Percentiles rank a stretch among this genome's conserved stretches.
Conservation (phyloP, 2,113 vertebrate species). For the Cygnus buccinator region DNA sequence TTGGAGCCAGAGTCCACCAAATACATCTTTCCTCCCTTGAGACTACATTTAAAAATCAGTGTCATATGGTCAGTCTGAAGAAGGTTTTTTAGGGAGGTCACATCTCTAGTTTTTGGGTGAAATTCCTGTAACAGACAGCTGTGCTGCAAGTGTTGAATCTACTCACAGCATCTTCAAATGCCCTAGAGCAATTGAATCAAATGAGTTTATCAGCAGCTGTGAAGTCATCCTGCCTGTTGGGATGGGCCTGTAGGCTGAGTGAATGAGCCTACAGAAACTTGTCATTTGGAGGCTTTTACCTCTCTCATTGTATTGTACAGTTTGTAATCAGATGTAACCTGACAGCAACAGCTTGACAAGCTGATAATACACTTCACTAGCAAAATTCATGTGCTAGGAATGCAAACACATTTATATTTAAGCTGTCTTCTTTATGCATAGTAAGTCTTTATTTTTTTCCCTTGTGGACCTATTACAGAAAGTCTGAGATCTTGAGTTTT, state of each 20-base stretch:
- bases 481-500: neutral
- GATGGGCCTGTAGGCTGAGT: neutral
- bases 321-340: constrained; percentile 52
- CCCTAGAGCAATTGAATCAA: neutral
- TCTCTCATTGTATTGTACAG: neutral
- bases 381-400: constrained; percentile 17
- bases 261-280: neutral
- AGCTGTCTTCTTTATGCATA: constrained; percentile 31
- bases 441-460: neutral
- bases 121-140: neutral
- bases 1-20: neutral
- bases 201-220: neutral
- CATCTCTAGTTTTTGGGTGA: neutral
- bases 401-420: constrained; percentile 47
- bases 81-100: neutral
- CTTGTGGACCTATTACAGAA: neutral
- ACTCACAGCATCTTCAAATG: neutral
- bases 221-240: neutral
- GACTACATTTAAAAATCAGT: neutral
- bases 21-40: neutral
- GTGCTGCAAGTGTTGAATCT: neutral
- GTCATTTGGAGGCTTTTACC: neutral
- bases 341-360: constrained; percentile 52
- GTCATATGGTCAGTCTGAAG: neutral
- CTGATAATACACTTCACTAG: constrained; percentile 52